phyloP scores from a whole-genome alignment of 1,140 invertebrate species.

The Achroia grisella region DNA sequence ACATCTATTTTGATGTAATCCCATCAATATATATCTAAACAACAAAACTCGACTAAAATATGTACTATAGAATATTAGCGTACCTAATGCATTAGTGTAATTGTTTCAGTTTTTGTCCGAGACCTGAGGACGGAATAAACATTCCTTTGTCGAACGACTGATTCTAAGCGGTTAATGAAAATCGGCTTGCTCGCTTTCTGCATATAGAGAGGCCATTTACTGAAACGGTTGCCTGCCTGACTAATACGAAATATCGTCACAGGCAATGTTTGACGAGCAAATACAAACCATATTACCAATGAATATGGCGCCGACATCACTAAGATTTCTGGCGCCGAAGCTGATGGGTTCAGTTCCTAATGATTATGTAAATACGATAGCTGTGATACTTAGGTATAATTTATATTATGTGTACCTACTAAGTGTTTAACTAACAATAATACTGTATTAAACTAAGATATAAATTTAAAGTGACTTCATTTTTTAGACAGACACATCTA shows the following conservation, averaged over 20 bases:
- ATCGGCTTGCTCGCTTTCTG: slow-evolving; percentile 56
- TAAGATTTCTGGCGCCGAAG: slow-evolving; percentile 9
- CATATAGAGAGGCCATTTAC: slow-evolving; percentile 65
- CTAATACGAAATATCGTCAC: slow-evolving; percentile 52
- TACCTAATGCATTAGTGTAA: too few relatives aligned
- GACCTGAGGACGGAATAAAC: slow-evolving; percentile 8
- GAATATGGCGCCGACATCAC: slow-evolving; percentile 3
- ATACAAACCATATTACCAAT: slow-evolving; percentile 15
- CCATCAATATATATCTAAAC: too few relatives aligned
- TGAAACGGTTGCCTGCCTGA: slow-evolving; percentile 46
- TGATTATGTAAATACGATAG: slow-evolving; percentile 56
- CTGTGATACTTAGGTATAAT: slow-evolving; percentile 17
- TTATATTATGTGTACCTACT: too few relatives aligned
- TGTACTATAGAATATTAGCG: too few relatives aligned
- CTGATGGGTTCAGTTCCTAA: slow-evolving; percentile 41
- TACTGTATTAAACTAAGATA: too few relatives aligned
- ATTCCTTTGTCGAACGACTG: slow-evolving; percentile 31
- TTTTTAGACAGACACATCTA: too few relatives aligned
- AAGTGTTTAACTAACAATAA: too few relatives aligned
- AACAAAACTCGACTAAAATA: too few relatives aligned
- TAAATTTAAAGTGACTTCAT: too few relatives aligned
- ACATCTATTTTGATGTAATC: too few relatives aligned
- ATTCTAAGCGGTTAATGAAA: slow-evolving; percentile 59
- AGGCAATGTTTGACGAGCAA: slow-evolving; percentile 7
- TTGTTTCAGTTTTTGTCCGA: too few relatives aligned